A percentile compares a stretch with the other conserved stretches of the same genome.
These are phyloP conservation scores for Laterallus jamaicensis DNA, from an alignment of 2,113 vertebrate species.

Conservation along the genomic window DNA sequence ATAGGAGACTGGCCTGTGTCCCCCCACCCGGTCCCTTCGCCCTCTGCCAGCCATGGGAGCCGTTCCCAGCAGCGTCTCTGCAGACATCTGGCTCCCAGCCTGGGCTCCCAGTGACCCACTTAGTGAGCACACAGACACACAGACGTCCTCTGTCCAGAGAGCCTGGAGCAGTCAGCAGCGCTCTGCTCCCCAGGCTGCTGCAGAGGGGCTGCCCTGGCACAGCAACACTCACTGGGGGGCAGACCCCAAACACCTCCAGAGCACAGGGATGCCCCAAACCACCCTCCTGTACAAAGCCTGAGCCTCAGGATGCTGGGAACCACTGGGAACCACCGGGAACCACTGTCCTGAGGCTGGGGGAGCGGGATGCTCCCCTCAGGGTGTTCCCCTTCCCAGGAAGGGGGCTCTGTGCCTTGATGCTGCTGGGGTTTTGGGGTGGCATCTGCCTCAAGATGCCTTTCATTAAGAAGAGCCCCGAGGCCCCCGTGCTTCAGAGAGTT, in stretches of 20 bases:
- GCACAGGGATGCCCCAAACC: background rate
- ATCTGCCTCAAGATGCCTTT: background rate
- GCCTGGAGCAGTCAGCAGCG: rapidly evolving
- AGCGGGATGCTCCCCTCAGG: background rate
- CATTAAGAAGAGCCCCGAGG: rapidly evolving
- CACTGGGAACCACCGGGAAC: rapidly evolving
- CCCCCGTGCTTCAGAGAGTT: background rate
- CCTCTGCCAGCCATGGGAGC: background rate
- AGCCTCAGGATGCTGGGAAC: rapidly evolving
- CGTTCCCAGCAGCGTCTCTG: background rate
- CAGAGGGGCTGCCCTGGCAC: background rate
- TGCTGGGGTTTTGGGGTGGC: background rate
- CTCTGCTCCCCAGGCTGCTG: rapidly evolving
- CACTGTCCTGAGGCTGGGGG: background rate
- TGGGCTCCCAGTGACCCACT: background rate
- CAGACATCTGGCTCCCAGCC: background rate
- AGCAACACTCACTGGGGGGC: rapidly evolving
- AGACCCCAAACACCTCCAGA: too few relatives aligned
- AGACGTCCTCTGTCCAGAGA: rapidly evolving
- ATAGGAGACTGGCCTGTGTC: too few relatives aligned
- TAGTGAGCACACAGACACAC: background rate
- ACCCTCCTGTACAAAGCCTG: background rate
- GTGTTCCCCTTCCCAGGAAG: background rate
- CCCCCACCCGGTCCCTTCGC: too few relatives aligned
- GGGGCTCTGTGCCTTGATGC: too few relatives aligned